phyloP scores from a whole-genome alignment of 1,140 invertebrate species.

The Calephelis virginiensis region DNA sequence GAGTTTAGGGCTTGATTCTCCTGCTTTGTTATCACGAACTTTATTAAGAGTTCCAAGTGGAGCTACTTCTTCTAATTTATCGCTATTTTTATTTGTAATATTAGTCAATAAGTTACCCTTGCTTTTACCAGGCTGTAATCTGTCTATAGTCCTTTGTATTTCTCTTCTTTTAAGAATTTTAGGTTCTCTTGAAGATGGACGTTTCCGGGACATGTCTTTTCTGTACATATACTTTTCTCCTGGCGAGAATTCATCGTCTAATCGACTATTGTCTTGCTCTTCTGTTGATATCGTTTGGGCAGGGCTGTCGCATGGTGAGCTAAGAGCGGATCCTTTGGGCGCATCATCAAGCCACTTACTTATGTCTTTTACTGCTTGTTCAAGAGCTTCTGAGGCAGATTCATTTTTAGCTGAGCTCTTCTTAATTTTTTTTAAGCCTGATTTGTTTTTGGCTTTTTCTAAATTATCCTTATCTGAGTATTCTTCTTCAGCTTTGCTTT shows the following conservation, averaged over 20 bases:
- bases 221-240: constrained; percentile 49
- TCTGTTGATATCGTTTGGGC: constrained; percentile 58
- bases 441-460: constrained; percentile 51
- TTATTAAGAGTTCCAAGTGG: constrained; percentile 66
- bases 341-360: constrained; percentile 93
- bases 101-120: constrained; percentile 88
- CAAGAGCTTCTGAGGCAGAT: constrained; percentile 86
- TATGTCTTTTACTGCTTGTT: constrained; percentile 92
- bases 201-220: constrained; percentile 68
- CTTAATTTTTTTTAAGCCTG: constrained; percentile 49
- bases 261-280: constrained; percentile 66
- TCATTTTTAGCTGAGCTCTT: constrained; percentile 75
- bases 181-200: constrained; percentile 61
- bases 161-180: constrained; percentile 82
- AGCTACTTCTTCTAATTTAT: constrained; percentile 73
- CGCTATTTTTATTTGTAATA: constrained; percentile 70
- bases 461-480: constrained; percentile 38
- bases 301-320: constrained; percentile 81
- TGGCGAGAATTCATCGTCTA: constrained; percentile 62
- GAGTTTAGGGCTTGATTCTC: constrained; percentile 84
- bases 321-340: constrained; percentile 85
- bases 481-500: constrained; percentile 46
- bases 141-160: constrained; percentile 88
- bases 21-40: constrained; percentile 79
- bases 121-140: constrained; percentile 90